Evolutionary conservation across 2,113 vertebrate species (phyloP).

Genomic region (Gavia stellata): DNA sequence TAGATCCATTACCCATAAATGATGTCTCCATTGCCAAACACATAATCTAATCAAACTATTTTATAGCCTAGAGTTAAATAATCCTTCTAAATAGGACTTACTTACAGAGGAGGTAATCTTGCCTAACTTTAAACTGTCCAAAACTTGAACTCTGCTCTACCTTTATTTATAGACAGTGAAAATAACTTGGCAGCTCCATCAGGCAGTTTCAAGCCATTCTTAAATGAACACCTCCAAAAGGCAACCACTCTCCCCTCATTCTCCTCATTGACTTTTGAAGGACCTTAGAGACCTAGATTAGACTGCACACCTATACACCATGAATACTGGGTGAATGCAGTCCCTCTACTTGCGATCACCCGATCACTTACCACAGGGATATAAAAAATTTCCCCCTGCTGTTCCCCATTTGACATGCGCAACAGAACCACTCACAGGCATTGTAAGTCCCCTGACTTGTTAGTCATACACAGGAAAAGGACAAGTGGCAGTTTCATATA

Average conservation of each 20-base stretch:
- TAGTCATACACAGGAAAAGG: background rate
- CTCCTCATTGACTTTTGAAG: background rate
- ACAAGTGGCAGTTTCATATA: background rate
- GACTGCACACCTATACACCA: background rate
- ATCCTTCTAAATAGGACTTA: background rate
- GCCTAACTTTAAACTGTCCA: background rate
- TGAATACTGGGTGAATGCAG: background rate
- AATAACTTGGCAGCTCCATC: background rate
- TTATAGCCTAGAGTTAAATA: background rate
- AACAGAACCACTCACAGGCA: background rate
- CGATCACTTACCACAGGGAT: background rate
- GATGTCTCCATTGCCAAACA: background rate
- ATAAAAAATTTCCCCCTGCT: background rate
- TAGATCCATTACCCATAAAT: background rate
- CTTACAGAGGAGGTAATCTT: background rate
- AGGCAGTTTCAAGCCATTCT: background rate
- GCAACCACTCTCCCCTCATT: background rate
- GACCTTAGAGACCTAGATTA: background rate
- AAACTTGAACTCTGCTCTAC: background rate
- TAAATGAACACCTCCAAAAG: background rate
- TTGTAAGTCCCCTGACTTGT: background rate
- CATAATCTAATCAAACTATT: background rate
- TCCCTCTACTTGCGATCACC: background rate
- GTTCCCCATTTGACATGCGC: background rate
- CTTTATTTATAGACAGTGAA: background rate